phyloP scores from a whole-genome alignment of 2,888 invertebrate species.

The Zaprionus bogoriensis region DNA sequence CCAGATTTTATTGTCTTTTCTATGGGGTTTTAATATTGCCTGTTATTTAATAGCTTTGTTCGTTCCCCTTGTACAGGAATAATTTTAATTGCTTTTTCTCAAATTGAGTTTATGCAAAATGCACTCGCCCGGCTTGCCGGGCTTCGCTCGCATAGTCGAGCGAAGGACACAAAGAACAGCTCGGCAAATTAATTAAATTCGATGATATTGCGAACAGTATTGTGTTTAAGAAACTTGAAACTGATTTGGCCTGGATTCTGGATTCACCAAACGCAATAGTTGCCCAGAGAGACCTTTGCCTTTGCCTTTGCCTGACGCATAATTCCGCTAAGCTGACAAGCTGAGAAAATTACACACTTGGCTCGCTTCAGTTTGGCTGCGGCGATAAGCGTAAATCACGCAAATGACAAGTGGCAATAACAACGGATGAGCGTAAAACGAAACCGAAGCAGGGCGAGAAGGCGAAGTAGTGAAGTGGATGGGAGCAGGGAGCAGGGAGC shows the following conservation, averaged over 20 bases:
- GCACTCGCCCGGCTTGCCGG: too few relatives aligned
- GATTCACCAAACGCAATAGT: too few relatives aligned
- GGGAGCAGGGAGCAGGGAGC: neutral
- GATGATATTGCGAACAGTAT: neutral
- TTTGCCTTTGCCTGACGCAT: conserved; percentile 20
- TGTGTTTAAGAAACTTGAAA: too few relatives aligned
- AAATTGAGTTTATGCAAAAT: neutral
- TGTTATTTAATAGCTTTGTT: conserved; percentile 27
- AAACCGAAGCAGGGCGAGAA: conserved; percentile 28
- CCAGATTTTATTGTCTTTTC: conserved; percentile 42
- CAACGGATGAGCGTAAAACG: conserved; percentile 42
- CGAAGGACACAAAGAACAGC: neutral
- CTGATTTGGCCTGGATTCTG: too few relatives aligned
- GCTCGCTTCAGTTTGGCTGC: conserved; percentile 2
- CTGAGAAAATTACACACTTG: conserved; percentile 60
- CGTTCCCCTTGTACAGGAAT: conserved; percentile 41
- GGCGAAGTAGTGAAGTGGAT: conserved; percentile 10
- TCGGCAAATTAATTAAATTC: conserved; percentile 17
- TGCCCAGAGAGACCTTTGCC: neutral
- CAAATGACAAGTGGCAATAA: conserved; percentile 73
- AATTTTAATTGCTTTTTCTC: conserved; percentile 55
- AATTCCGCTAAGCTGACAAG: conserved; percentile 43
- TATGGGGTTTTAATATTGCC: conserved; percentile 43
- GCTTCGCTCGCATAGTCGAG: neutral
- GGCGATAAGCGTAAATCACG: conserved; percentile 74